Percentiles rank a stretch among this genome's conserved stretches.
Evolutionary conservation across 2,797 vertebrate genomes (phyloP).

Genomic region (Salmo trutta): DNA sequence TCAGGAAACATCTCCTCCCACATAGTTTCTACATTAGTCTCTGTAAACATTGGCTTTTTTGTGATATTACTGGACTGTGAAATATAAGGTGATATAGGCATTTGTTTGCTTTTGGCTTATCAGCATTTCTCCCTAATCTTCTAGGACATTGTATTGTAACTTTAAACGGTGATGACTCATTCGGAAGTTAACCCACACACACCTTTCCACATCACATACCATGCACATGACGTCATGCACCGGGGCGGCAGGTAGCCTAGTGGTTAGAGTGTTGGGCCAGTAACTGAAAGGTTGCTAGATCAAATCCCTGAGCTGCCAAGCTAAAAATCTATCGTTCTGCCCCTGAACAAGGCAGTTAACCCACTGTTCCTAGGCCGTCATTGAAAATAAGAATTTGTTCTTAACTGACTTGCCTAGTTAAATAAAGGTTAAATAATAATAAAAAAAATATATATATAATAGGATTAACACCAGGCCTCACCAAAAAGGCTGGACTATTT

Average conservation of each 20-base stretch:
- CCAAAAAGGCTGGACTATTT: slow-evolving; percentile 1
- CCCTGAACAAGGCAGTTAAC: too few relatives aligned
- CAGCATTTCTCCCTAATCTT: neutral
- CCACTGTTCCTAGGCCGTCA: too few relatives aligned
- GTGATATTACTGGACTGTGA: neutral
- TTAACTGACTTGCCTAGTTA: too few relatives aligned
- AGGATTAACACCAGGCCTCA: neutral
- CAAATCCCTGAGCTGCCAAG: too few relatives aligned
- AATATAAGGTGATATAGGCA: too few relatives aligned
- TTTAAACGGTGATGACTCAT: neutral
- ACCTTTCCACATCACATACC: slow-evolving; percentile 1
- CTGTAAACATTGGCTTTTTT: neutral
- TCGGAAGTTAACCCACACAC: neutral
- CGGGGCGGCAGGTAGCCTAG: too few relatives aligned
- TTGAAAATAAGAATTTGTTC: too few relatives aligned
- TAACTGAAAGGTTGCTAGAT: too few relatives aligned
- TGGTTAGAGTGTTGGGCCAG: too few relatives aligned
- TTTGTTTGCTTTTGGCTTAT: neutral
- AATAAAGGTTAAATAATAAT: too few relatives aligned
- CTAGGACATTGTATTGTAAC: neutral
- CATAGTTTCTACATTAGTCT: neutral
- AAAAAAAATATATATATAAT: neutral
- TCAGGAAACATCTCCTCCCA: neutral
- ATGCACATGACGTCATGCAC: neutral
- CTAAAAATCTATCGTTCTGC: too few relatives aligned